Conservation (phyloP, 2,113 vertebrate species). For the human (Homo sapiens) region DNA sequence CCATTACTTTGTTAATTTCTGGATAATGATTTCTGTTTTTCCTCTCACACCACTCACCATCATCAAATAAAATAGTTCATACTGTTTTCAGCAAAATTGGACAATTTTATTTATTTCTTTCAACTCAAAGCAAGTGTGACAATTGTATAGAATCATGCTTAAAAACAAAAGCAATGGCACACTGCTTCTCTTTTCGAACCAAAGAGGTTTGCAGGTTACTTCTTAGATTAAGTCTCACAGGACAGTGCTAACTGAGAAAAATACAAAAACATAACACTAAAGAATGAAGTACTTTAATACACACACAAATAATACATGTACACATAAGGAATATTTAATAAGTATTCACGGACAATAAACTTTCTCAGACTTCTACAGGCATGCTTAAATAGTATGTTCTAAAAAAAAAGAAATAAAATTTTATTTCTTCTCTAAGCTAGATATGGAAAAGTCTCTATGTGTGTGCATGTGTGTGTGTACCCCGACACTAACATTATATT, state of each 20-base stretch:
- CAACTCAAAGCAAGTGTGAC: neutral
- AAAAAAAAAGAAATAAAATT: slow-evolving; percentile 8
- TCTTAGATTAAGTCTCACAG: too few species aligned
- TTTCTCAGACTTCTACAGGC: neutral
- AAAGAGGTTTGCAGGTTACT: neutral
- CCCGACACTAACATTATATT: neutral
- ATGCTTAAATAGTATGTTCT: neutral
- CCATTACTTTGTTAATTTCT: neutral
- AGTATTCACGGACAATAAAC: neutral
- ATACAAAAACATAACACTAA: neutral
- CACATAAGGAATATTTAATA: neutral
- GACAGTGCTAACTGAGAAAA: neutral
- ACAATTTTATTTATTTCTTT: neutral
- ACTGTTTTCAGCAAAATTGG: neutral
- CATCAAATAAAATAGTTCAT: neutral
- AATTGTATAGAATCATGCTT: neutral
- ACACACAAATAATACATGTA: neutral
- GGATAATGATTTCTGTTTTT: neutral
- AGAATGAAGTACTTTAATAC: neutral
- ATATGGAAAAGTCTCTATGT: neutral
- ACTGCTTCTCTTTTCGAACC: neutral
- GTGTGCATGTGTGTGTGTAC: neutral
- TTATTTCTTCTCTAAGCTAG: neutral
- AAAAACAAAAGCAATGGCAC: neutral
- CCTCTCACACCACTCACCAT: neutral